Evolutionary conservation across 2,888 invertebrate species (phyloP), one percentile per base, ranked within the genome.

Genomic region (Aphodius granarius): DNA sequence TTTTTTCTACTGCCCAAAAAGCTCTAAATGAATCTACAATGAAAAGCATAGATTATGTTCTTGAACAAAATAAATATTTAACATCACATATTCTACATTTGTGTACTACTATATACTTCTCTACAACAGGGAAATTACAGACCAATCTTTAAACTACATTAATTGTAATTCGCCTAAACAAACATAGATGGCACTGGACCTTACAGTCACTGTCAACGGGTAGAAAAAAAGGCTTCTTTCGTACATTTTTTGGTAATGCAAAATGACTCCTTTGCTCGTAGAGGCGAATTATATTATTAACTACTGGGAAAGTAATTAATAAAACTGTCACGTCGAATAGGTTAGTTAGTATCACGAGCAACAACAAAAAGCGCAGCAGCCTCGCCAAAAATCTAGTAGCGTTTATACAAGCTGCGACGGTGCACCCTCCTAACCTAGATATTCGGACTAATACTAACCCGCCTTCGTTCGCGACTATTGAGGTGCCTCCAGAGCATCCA

Each of bases 401-500:
- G n/a, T n/a, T n/a, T n/a, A n/a, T 43, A 13, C 43, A 43, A 43
- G 43, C 43, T 43, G 43, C 43, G 13, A 43, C 9, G 13, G 43
- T 43, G 43, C n/a, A n/a, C n/a, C 13, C 20, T 15, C 9, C 22
- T 43, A 75, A 71, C 63, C n/a, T 20, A 68, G 17, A 63, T 63
- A 72, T 62, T 62, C n/a, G n/a, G 63, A 66, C 73, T 22, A n/a
- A 75, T 75, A 76, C 76, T 72, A 75, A 75, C 76, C 75, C 72
- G 76, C 75, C 71, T 75, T 75, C 75, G 72, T 62, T 78, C 77
- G 63, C 83, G 80, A 21, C 81, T 82, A 68, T 84, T 81, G 13
- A 85, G 79, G 77, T 85, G 86, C 75, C 85, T 81, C 86, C 86
- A 87, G 43, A 86, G 79, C 85, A 86, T 86, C 86, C 86, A 86